Evolutionary conservation across 2,113 vertebrate species (phyloP).

Genomic region (Sinocyclocheilus anophthalmus): DNA sequence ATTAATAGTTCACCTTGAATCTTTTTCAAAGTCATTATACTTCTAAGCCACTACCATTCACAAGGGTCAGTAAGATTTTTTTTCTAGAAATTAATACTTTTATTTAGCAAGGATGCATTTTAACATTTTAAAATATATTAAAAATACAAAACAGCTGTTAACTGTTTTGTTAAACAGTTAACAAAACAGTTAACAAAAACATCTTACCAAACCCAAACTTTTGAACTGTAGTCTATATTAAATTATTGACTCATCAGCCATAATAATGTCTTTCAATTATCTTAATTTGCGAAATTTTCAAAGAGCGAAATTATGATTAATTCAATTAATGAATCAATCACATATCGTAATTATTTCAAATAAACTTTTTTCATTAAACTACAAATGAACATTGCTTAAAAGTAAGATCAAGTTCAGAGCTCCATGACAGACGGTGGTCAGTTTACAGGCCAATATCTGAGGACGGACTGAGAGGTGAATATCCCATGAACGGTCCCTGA

Average conservation of each 20-base stretch:
- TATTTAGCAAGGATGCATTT: not conserved
- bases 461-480: conserved; percentile 23
- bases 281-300: not conserved
- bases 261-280: not conserved
- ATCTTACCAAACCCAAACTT: not conserved
- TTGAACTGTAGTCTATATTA: not conserved
- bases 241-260: not conserved
- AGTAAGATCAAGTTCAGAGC: not conserved
- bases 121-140: too few species aligned
- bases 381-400: not conserved
- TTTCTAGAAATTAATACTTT: not conserved
- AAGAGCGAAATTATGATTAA: not conserved
- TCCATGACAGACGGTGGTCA: not conserved
- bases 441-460: not conserved
- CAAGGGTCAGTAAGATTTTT: not conserved
- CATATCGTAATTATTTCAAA: not conserved
- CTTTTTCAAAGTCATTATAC: not conserved
- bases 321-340: not conserved
- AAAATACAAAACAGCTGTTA: not conserved
- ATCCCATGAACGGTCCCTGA: conserved; percentile 56
- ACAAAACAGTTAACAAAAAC: not conserved
- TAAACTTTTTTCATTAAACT: too few species aligned
- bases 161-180: too few species aligned
- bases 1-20: not conserved
- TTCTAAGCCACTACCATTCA: not conserved